Conservation (phyloP, 2,113 vertebrate genomes). For the Coptodon bakossiorum region DNA sequence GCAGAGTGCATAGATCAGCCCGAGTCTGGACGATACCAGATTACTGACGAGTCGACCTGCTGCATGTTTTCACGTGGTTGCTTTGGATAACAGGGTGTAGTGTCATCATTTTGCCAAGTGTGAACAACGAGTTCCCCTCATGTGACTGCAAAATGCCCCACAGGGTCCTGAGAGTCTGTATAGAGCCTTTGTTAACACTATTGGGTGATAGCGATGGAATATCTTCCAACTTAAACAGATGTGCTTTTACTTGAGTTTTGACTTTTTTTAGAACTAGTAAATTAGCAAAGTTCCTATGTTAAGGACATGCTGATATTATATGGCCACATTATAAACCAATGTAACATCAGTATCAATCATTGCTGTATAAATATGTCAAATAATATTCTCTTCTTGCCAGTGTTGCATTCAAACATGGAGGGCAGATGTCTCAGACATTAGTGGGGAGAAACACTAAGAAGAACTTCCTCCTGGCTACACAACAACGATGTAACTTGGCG, state of each 20-base stretch:
- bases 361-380: neutral
- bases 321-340: neutral
- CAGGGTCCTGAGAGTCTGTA: neutral
- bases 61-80: conserved; percentile 62
- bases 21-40: conserved; percentile 78
- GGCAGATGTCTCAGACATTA: neutral
- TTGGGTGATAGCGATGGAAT: neutral
- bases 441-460: neutral
- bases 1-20: conserved; percentile 83
- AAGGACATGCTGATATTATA: neutral
- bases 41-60: conserved; percentile 67
- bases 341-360: neutral
- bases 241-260: neutral
- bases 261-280: neutral
- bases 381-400: neutral
- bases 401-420: neutral
- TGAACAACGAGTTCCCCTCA: neutral
- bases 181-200: neutral
- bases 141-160: neutral
- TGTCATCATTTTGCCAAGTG: neutral
- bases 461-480: neutral
- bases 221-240: neutral
- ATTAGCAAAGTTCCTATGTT: neutral
- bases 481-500: neutral
- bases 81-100: neutral